Conservation (phyloP, 2,888 invertebrate species). For the Coecobrya sp. region DNA sequence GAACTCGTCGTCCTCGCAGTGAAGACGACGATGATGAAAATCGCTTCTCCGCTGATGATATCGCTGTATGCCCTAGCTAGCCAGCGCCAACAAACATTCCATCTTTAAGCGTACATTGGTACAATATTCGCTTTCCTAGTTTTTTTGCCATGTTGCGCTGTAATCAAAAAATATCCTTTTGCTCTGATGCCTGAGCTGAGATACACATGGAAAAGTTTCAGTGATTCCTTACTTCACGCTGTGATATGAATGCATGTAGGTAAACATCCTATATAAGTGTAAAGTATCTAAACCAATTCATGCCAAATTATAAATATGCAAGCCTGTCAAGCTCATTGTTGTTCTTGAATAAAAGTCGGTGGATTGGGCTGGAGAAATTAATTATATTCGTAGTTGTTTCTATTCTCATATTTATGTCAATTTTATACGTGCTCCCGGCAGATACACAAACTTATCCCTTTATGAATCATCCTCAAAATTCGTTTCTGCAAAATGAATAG, state of each 20-base stretch:
- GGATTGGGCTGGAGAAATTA: too few relatives aligned
- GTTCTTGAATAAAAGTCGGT: too few relatives aligned
- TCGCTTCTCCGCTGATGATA: background rate
- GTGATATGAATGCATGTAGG: background rate
- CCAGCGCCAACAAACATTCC: background rate
- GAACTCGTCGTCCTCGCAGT: slow-evolving; percentile 27
- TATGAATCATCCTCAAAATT: too few relatives aligned
- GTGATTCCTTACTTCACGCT: background rate
- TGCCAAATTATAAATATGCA: too few relatives aligned
- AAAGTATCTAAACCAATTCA: background rate
- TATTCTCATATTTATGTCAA: too few relatives aligned
- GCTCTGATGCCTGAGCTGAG: background rate
- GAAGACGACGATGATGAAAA: background rate
- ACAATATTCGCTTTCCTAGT: too few relatives aligned
- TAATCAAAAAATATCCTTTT: background rate
- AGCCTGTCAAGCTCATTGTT: too few relatives aligned
- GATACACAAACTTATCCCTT: too few relatives aligned
- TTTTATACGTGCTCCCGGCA: too few relatives aligned
- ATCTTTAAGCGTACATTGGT: background rate
- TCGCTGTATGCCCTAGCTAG: background rate
- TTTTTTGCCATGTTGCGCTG: background rate
- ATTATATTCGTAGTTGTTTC: too few relatives aligned
- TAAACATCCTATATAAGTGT: background rate
- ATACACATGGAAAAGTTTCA: background rate
- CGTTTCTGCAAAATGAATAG: too few relatives aligned